Evolutionary conservation across 2,888 invertebrate genomes (phyloP).

Genomic region (Eugnorisma glareosa): DNA sequence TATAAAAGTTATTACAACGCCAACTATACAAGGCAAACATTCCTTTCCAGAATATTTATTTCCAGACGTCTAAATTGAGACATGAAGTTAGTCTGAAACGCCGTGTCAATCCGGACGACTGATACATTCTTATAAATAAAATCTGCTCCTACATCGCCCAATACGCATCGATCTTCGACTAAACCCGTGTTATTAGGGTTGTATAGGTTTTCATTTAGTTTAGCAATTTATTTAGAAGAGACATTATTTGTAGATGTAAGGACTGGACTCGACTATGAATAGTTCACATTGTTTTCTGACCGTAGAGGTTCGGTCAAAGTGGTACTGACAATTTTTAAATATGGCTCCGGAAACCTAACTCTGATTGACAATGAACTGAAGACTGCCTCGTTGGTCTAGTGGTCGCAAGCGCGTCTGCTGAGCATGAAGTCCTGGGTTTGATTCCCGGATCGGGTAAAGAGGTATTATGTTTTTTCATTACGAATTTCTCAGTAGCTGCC

Average conservation of each 20-base stretch:
- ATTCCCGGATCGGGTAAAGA: too few relatives aligned
- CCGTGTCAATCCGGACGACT: constrained; percentile 50
- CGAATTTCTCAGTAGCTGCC: too few relatives aligned
- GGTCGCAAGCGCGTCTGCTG: not conserved
- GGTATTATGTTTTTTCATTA: too few relatives aligned
- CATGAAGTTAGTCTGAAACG: constrained; percentile 36
- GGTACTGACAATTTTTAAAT: not conserved
- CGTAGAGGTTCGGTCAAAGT: accelerated
- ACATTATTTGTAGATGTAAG: not conserved
- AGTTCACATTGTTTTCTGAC: not conserved
- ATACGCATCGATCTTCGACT: constrained; percentile 55
- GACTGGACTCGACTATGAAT: not conserved
- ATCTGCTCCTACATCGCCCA: constrained; percentile 43
- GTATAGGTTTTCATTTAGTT: constrained; percentile 27
- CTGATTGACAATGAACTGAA: not conserved
- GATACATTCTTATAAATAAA: constrained; percentile 63
- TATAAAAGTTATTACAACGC: not conserved
- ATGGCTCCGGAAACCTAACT: not conserved
- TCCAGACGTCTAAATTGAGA: constrained; percentile 55
- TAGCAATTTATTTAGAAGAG: not conserved
- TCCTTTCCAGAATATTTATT: constrained; percentile 43
- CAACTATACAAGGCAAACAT: constrained; percentile 26
- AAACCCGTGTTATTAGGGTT: constrained; percentile 51
- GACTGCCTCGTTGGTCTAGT: not conserved
- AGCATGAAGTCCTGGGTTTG: too few relatives aligned